Conservation (phyloP, 2,888 invertebrate species). For the Lathronympha strigana region DNA sequence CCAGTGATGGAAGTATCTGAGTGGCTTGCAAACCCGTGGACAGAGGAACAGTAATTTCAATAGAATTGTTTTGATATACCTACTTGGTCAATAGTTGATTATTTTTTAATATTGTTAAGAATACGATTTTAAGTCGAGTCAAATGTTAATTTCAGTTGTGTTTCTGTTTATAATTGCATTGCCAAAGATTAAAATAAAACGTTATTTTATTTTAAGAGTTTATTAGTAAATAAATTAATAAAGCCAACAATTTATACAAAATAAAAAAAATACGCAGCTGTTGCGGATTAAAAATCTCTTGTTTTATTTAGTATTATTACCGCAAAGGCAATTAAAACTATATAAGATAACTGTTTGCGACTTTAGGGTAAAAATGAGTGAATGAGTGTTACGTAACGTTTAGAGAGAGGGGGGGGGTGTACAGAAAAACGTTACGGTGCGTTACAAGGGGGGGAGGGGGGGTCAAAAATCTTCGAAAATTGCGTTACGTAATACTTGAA, state of each 20-base stretch:
- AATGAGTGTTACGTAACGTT: no score
- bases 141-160: conserved; percentile 34
- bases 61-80: conserved; percentile 46
- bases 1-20: conserved; percentile 45
- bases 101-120: conserved; percentile 45
- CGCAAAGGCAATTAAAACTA: conserved; percentile 3
- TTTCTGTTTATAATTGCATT: conserved; percentile 44
- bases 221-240: conserved; percentile 41
- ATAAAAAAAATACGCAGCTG: conserved; percentile 14
- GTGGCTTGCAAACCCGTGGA: conserved; percentile 45
- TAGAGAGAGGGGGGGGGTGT: no score
- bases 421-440: no score
- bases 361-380: no score
- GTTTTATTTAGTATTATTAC: conserved; percentile 7
- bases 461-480: no score
- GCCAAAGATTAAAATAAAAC: no score
- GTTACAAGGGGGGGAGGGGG: no score
- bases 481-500: no score
- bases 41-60: conserved; percentile 44
- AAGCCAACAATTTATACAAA: conserved; percentile 42
- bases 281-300: conserved; percentile 17
- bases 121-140: conserved; percentile 43
- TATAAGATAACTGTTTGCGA: not conserved
- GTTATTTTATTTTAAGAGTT: conserved; percentile 44
- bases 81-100: conserved; percentile 39